Base-by-base conservation (phyloP, 1,140 invertebrate species). In the Hyposmocoma kahamanoa region DNA sequence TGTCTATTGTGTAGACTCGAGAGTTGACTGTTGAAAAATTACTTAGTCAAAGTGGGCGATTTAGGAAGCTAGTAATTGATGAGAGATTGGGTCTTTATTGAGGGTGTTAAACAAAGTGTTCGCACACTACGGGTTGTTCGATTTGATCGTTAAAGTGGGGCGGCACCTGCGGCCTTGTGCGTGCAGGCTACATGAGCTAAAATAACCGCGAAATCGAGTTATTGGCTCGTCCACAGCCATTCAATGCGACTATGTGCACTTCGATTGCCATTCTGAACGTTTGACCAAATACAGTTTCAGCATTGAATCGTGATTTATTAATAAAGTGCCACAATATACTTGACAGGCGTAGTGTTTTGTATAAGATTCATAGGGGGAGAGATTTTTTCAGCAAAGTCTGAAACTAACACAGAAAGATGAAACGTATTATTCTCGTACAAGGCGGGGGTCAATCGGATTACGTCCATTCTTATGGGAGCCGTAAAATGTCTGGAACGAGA, bases 201-300 rank as follows among this genome's bases (percentile, higher is more conserved):
- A 79, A 81, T 77, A 76, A 73, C 77, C 75, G 66, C 75, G 61
- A 79, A 80, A 79, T 80, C 75, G 67, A 77, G 79, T 81, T 76
- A 79, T 72, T 74, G 68, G 56, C 65, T 48, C 56, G 62, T 57
- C 60, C 62, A 55, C 64, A 53, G 47, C 63, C 60, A 75, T 77
- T 78, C 68, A 71, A 67, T 74, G 65, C 54, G 53, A 70, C 58
- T 59, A 67, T 63, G n/a, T n/a, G 62, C 62, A 73, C 62, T 63
- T 53, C 50, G 60, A 67, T 69, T 72, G 67, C 53, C 55, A 66
- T 70, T 65, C 66, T 58, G 43, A 59, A 50, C 63, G 59, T 42
- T 59, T 66, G 56, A 48, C 61, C 59, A 61, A 68, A 72, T 63
- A 57, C 50, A 60, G 56, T 59, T 56, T 53, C 39, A 36, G 42